Evolutionary conservation across 2,113 vertebrate species (phyloP), one percentile per base, ranked within the genome.

Genomic region (Pomatostomus ruficeps): DNA sequence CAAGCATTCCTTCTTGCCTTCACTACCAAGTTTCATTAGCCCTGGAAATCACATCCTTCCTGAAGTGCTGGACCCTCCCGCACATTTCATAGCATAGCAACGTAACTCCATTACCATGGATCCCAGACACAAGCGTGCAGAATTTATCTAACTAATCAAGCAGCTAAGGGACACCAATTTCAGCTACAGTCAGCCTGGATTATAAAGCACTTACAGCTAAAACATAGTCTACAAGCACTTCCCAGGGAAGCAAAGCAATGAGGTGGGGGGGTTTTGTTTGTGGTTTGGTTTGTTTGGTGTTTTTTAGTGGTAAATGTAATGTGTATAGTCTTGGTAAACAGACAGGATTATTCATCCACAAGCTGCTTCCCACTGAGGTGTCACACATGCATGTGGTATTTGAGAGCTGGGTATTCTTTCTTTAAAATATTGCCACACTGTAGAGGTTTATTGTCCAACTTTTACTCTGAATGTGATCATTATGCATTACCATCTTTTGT

Each of bases 31-130:
- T 79, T 95, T 43, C 80, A 82, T 88, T 75, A 94, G 73, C 70
- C 54, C 54, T 21, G 19, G 91, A 92, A 93, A 95, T 93, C 76
- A 57, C 58, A 79, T 72, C 66, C 84, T 89, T 91, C 71, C 68
- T 6, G 4, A 68, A 91, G 73, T 16, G 1, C 74, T 85, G 93
- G 77, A 73, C 85, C 71, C 90, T 97, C 87, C 89, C 0, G 67
- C 84, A 70, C 91, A 55, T 95, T 89, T 91, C 81, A 89, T 33
- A 97, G 89, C 95, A 91, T 96, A 97, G 95, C 93, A 97, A 96
- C 87, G 4, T 94, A 91, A 94, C 87, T 92, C 84, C 82, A 95
- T 97, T 96, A 92, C 93, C 93, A 95, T 95, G 94, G 94, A 96
- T 95, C 91, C 96, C 87, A 97, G 89, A 89, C 78, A 76, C 62